These are phyloP conservation scores for Xyrichtys novacula DNA, from an alignment of 2,797 vertebrate genomes.

Conservation along the genomic window DNA sequence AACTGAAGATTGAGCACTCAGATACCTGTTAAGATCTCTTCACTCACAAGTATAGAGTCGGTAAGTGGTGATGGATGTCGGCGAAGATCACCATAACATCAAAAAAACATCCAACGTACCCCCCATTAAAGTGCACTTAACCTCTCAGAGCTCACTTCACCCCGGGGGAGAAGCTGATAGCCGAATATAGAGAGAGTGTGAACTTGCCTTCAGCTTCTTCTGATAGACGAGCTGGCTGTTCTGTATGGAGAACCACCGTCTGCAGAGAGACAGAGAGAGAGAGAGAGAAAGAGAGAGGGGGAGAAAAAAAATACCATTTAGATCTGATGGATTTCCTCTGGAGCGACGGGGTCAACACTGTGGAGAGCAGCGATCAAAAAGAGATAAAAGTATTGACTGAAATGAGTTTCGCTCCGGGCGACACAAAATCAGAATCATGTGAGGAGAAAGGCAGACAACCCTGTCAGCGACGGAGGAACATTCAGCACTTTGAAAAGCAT, in stretches of 20 bases:
- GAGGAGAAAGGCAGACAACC: not conserved
- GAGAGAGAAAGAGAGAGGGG: not conserved
- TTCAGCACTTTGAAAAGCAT: too few species aligned
- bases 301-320: constrained; percentile 37
- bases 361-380: not conserved
- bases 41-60: not conserved
- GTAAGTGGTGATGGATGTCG: constrained; percentile 33
- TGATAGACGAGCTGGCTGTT: constrained; percentile 99
- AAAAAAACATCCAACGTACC: constrained; percentile 12
- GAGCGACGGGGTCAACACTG: constrained; percentile 15
- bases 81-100: constrained; percentile 1
- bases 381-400: constrained; percentile 33
- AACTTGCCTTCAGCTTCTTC: constrained; percentile 95
- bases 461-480: not conserved
- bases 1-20: constrained; percentile 14
- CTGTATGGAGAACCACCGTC: constrained; percentile 99
- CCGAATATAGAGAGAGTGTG: not conserved
- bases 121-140: constrained; percentile 58
- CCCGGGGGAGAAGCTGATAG: constrained; percentile 17
- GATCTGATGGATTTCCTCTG: constrained; percentile 30
- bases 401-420: constrained; percentile 8
- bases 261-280: constrained; percentile 62
- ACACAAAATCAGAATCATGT: not conserved
- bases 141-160: constrained; percentile 29
- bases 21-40: constrained; percentile 3